Conservation (phyloP, 2,113 vertebrate genomes). For the Falco punctatus region DNA sequence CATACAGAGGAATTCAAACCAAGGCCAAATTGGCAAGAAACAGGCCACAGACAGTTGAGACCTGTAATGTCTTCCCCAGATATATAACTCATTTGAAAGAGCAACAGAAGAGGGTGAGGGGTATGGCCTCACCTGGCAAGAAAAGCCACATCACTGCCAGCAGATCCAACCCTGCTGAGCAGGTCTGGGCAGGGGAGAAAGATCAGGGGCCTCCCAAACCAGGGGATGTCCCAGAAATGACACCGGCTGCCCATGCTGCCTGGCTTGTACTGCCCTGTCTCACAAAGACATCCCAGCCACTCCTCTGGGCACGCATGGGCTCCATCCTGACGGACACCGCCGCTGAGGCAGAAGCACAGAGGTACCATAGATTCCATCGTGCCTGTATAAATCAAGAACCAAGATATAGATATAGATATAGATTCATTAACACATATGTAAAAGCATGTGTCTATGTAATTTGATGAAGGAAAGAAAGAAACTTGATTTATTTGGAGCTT, state of each 20-base stretch:
- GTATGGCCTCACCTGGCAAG: accelerated
- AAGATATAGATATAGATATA: neutral
- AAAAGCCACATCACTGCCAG: neutral
- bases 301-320: slow-evolving; percentile 47
- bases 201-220: neutral
- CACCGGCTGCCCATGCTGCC: neutral
- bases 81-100: neutral
- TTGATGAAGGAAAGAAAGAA: neutral
- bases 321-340: slow-evolving; percentile 27
- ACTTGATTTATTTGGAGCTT: neutral
- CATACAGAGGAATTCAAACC: neutral
- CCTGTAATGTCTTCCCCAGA: neutral
- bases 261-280: slow-evolving; percentile 21
- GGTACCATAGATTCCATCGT: neutral
- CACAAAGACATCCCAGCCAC: slow-evolving; percentile 21
- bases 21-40: neutral
- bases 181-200: neutral
- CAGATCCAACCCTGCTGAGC: accelerated
- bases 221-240: neutral
- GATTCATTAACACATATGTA: neutral
- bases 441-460: neutral
- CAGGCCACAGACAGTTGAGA: neutral
- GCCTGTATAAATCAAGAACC: neutral
- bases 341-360: neutral
- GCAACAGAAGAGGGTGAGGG: neutral